Evolutionary conservation across 2,113 vertebrate species (phyloP).

Genomic region (Grammomys surdaster): DNA sequence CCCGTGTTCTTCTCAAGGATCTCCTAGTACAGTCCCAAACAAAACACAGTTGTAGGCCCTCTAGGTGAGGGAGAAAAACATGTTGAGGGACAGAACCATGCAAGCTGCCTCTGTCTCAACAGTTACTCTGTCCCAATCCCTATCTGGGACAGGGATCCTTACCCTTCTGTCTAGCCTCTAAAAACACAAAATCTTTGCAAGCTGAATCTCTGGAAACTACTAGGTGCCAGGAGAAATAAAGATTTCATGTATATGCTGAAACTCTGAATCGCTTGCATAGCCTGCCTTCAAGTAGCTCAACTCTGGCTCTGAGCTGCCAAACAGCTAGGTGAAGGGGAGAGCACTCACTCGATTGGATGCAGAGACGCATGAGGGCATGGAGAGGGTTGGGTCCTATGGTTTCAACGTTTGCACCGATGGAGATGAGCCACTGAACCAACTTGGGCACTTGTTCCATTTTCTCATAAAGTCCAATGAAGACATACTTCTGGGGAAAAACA

Average conservation of each 20-base stretch:
- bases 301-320: neutral
- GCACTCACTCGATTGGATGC: slow-evolving; percentile 88
- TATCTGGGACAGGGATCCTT: neutral
- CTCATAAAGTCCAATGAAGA: slow-evolving; percentile 72
- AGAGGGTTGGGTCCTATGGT: slow-evolving; percentile 85
- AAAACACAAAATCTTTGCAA: slow-evolving; percentile 26
- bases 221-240: neutral
- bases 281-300: neutral
- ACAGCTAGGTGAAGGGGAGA: no score
- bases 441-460: slow-evolving; percentile 82
- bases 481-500: slow-evolving; percentile 80
- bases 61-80: neutral
- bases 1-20: neutral
- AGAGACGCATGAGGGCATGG: slow-evolving; percentile 87
- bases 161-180: neutral
- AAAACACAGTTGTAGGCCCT: neutral
- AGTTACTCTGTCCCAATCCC: neutral
- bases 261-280: neutral
- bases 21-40: neutral
- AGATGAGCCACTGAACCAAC: slow-evolving; percentile 88
- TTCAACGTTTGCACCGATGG: slow-evolving; percentile 83
- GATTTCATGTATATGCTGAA: neutral
- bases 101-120: neutral
- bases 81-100: neutral
- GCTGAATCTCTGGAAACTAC: neutral